A percentile compares a stretch with the other conserved stretches of the same genome.
Conservation (phyloP, 2,888 invertebrate species). For the Syrista parreyssii region DNA sequence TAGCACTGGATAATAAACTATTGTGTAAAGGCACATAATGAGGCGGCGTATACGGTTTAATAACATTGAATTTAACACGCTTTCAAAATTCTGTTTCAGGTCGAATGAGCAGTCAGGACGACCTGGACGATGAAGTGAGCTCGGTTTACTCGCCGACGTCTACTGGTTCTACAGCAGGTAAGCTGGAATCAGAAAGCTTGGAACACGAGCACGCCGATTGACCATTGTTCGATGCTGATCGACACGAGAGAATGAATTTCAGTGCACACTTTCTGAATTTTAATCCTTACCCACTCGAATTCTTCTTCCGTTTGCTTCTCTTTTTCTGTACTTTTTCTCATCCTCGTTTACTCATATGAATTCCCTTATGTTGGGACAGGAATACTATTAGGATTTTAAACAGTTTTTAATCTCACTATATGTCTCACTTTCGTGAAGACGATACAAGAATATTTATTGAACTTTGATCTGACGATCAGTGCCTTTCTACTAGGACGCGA, state of each 20-base stretch:
- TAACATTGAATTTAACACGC: background rate
- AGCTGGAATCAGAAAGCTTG: constrained; percentile 68
- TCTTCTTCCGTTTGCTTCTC: background rate
- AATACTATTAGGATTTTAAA: background rate
- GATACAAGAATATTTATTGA: background rate
- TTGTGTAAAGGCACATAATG: constrained; percentile 30
- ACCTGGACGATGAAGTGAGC: constrained; percentile 81
- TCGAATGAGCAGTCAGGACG: constrained; percentile 88
- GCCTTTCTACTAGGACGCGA: background rate
- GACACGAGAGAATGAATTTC: background rate
- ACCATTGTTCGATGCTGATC: constrained; percentile 48
- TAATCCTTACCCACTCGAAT: background rate
- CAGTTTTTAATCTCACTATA: background rate
- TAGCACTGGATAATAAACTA: background rate
- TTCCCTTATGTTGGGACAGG: background rate
- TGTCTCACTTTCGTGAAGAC: background rate
- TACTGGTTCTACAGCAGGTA: constrained; percentile 70
- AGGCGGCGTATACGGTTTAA: constrained; percentile 62
- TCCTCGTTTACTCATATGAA: background rate
- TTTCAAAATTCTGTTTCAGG: constrained; percentile 67
- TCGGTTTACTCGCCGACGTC: constrained; percentile 75
- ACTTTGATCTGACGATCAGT: background rate
- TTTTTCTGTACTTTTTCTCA: background rate
- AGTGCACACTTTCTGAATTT: background rate
- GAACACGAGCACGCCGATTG: constrained; percentile 66